Percentiles rank a stretch among this genome's conserved stretches.
phyloP scores from a whole-genome alignment of 2,888 invertebrate genomes.

The Morpho achilles region DNA sequence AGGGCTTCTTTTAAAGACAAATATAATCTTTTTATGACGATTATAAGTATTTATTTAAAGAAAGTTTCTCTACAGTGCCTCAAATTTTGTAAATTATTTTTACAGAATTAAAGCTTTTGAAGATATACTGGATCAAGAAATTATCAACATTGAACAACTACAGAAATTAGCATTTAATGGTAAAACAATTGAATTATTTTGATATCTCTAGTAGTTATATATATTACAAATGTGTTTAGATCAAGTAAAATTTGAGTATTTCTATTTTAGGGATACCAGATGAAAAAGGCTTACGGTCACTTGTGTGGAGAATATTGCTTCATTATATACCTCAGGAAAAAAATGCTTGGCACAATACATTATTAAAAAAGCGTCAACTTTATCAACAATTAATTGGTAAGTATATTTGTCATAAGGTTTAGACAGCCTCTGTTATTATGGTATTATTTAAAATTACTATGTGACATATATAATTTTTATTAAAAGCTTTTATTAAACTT shows the following conservation, averaged over 20 bases:
- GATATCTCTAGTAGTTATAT: background rate
- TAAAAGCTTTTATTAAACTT: too few species aligned
- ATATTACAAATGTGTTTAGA: background rate
- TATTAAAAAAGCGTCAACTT: conserved; percentile 86
- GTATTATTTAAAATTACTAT: too few species aligned
- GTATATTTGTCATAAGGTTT: background rate
- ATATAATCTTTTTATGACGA: too few species aligned
- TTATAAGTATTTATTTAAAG: too few species aligned
- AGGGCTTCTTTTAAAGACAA: too few species aligned
- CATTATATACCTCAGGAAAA: conserved; percentile 89
- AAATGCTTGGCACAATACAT: conserved; percentile 82
- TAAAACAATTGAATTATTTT: conserved; percentile 40
- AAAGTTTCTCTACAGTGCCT: too few species aligned
- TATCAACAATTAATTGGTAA: conserved; percentile 90
- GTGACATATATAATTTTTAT: too few species aligned
- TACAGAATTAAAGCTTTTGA: conserved; percentile 90
- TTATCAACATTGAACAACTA: conserved; percentile 84
- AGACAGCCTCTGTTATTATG: too few species aligned
- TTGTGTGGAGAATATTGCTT: conserved; percentile 93
- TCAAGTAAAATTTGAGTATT: background rate
- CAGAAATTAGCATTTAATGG: conserved; percentile 89
- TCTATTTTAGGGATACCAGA: conserved; percentile 88
- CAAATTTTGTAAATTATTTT: background rate
- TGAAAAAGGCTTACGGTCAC: conserved; percentile 87
- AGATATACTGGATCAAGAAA: conserved; percentile 83